Conservation (phyloP, 2,113 vertebrate genomes). For the Nicator chloris region DNA sequence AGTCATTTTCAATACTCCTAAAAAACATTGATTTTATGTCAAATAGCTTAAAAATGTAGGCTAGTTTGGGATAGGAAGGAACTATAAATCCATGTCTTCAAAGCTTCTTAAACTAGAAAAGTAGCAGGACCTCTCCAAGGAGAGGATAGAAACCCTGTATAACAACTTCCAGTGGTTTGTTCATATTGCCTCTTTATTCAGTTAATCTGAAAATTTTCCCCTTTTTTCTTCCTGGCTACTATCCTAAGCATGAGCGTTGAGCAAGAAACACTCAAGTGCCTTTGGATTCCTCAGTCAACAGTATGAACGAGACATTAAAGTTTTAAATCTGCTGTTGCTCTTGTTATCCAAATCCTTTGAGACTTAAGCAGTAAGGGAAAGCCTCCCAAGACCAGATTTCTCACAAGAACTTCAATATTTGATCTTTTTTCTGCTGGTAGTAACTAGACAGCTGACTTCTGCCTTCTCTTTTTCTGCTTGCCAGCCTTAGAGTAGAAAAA, state of each 20-base stretch:
- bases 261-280: neutral
- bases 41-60: slow-evolving; percentile 17
- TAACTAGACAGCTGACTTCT: neutral
- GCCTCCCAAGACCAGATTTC: neutral
- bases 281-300: neutral
- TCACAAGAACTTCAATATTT: neutral
- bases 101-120: neutral
- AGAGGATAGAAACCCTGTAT: neutral
- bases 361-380: neutral
- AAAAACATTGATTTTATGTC: slow-evolving; percentile 12
- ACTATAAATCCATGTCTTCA: neutral
- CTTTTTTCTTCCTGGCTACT: neutral
- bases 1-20: slow-evolving; percentile 35
- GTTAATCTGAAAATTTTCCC: neutral
- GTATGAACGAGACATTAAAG: neutral
- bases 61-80: neutral
- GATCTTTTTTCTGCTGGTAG: neutral
- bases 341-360: neutral
- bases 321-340: neutral
- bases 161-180: neutral
- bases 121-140: neutral
- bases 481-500: neutral
- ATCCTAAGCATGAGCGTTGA: neutral
- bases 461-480: neutral
- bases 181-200: neutral